phyloP scores from a whole-genome alignment of 2,888 invertebrate species.

The Ditylenchus weischeri region DNA sequence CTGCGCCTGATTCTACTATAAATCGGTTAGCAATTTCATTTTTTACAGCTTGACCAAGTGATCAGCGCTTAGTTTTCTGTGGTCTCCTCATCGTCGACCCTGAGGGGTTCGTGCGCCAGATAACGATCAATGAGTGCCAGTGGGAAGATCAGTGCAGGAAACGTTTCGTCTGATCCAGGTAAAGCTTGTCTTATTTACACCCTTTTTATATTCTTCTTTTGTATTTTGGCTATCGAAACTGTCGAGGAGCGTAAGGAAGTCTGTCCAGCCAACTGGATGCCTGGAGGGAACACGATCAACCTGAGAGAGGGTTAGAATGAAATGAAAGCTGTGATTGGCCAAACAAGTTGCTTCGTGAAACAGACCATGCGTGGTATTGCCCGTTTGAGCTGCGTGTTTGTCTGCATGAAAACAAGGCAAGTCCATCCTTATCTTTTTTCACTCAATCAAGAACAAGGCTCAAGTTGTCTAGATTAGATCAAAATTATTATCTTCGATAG shows the following conservation, averaged over 20 bases:
- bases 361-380: too few species aligned
- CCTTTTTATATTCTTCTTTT: too few species aligned
- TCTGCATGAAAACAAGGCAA: too few species aligned
- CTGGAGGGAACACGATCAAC: constrained; percentile 53
- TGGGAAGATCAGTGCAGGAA: constrained; percentile 75
- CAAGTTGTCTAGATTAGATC: too few species aligned
- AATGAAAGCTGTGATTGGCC: too few species aligned
- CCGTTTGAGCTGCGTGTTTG: too few species aligned
- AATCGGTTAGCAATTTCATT: constrained; percentile 68
- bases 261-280: constrained; percentile 59
- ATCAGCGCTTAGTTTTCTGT: constrained; percentile 63
- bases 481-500: too few species aligned
- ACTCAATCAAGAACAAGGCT: too few species aligned
- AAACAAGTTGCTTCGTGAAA: too few species aligned
- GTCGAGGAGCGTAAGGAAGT: constrained; percentile 77
- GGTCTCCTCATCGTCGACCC: constrained; percentile 92
- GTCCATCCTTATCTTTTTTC: too few species aligned
- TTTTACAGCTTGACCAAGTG: background rate
- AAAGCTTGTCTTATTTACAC: too few species aligned
- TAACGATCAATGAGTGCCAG: constrained; percentile 95
- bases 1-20: too few species aligned
- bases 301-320: constrained; percentile 50
- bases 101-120: constrained; percentile 79
- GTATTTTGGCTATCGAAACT: constrained; percentile 82
- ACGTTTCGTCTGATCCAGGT: constrained; percentile 82